Conservation (phyloP, 2,888 invertebrate species). For the Teinopalpus imperialis region DNA sequence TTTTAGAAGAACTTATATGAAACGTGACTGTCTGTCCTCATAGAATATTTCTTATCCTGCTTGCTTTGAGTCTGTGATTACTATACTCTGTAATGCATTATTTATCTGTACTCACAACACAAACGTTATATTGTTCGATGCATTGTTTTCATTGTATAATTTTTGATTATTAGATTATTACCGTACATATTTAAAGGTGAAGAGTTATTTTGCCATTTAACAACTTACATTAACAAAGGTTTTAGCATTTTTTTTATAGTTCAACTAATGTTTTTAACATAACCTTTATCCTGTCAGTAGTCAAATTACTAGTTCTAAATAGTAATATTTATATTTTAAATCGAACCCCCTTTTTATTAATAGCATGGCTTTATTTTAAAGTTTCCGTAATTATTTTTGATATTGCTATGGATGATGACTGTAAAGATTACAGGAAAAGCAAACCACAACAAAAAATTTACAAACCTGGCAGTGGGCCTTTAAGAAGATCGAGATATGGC, state of each 20-base stretch:
- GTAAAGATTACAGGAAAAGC: conserved; percentile 81
- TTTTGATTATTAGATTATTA: conserved; percentile 32
- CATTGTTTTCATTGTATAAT: conserved; percentile 36
- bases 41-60: no score
- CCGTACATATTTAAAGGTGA: conserved; percentile 28
- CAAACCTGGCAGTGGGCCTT: conserved; percentile 89
- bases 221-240: conserved; percentile 28
- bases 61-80: no score
- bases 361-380: conserved; percentile 48
- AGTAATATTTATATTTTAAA: conserved; percentile 29
- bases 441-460: conserved; percentile 88
- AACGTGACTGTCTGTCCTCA: neutral
- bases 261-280: conserved; percentile 50
- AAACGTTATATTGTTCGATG: conserved; percentile 36
- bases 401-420: conserved; percentile 80
- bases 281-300: conserved; percentile 53
- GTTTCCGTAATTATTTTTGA: conserved; percentile 46
- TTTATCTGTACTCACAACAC: conserved; percentile 32
- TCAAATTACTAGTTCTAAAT: conserved; percentile 29
- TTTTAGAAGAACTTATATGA: neutral
- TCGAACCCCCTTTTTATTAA: conserved; percentile 31
- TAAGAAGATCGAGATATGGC: conserved; percentile 85
- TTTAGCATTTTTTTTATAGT: conserved; percentile 32
- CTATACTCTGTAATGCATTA: conserved; percentile 7
- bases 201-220: conserved; percentile 28